Base-by-base conservation (phyloP, 2,113 vertebrate genomes). In the Eclectus roratus region DNA sequence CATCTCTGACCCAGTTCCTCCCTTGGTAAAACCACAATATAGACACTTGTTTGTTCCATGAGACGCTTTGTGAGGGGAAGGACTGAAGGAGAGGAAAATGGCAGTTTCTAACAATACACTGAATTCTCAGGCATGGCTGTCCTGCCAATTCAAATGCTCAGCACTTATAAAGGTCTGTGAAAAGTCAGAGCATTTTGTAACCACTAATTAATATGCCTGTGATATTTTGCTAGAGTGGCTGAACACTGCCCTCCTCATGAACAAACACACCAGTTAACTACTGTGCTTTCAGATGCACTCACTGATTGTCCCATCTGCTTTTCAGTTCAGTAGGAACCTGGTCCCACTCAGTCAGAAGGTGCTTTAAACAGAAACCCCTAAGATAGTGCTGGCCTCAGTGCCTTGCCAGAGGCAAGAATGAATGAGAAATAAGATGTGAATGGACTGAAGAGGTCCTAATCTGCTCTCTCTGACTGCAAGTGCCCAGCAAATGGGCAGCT, bases 61-160 rank as follows among this genome's bases (percentile, higher is more conserved):
- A 80, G 80, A 25, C 23, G 6, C 81, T 88, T 74, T 7, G n/a
- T 83, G 58, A 46, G 3, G 2, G 53, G 64, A 83, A 78, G 76
- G 39, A 52, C 17, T 80, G 44, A 46, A 46, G 28, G 79, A 85
- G 78, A 89, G 80, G 73, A 65, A 47, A 61, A 52, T 29, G 43
- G 24, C 29, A 6, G 15, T 88, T 90, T 73, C 58, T 70, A 23
- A 81, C 80, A 92, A 47, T 83, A 46, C 4, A 31, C 71, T 89
- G 92, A 56, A 78, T 94, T 95, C 94, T 91, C 64, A 94, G 86
- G 82, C 96, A 56, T 47, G 33, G 71, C 89, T 94, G 35, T 84
- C 35, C 89, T 76, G 88, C 69, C 46, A 65, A 2, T 47, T 86
- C 14, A 97, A 97, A 95, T 94, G 65, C 39, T 89, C 66, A 46